Base-by-base conservation (phyloP, 2,113 vertebrate genomes). In the Tychaedon coryphoeus region DNA sequence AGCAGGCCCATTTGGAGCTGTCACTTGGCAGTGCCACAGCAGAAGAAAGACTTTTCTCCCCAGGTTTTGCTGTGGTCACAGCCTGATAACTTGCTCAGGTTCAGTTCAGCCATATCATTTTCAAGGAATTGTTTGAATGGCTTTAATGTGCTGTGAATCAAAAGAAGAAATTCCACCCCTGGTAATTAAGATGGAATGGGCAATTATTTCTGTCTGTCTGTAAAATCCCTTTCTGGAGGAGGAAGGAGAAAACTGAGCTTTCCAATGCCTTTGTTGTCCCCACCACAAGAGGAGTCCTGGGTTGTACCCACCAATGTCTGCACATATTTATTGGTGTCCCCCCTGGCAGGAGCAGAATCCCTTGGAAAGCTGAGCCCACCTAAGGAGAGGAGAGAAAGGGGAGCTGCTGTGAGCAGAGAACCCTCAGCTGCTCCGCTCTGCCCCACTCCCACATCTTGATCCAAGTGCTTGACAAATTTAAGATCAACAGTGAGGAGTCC, bases 201-300 rank as follows among this genome's bases (percentile, higher is more conserved):
- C 76, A 77, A 84, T 93, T 83, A 34, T 62, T 90, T 65, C 66
- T n/a, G 42, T 57, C 36, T 47, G 20, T 56, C 80, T 90, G 25
- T 10, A 47, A 54, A 58, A 53, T 90, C 29, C 9, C 40, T 34
- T 90, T 91, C 67, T 70, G 70, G 65, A 77, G 73, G 33, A 78
- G 51, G 64, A 83, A 64, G 77, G 74, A 75, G 28, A 43, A 91
- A 29, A 50, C 29, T 3, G 76, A 92, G 80, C 69, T 90, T 58
- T 38, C 51, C 54, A 70, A 18, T 3, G 31, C 69, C 50, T 88
- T 67, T 76, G 17, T 70, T 72, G 70, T 29, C 56, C 17, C 17
- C 0, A 0, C 33, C 17, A 1, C 0, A 0, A 62, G 69, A 82
- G 12, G 16, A 53, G 50, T 14, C 50, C 36, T 17, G 5, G 8